Percentiles rank a stretch among this genome's conserved stretches.
phyloP scores from a whole-genome alignment of 2,113 vertebrate genomes.

The Carettochelys insculpta region DNA sequence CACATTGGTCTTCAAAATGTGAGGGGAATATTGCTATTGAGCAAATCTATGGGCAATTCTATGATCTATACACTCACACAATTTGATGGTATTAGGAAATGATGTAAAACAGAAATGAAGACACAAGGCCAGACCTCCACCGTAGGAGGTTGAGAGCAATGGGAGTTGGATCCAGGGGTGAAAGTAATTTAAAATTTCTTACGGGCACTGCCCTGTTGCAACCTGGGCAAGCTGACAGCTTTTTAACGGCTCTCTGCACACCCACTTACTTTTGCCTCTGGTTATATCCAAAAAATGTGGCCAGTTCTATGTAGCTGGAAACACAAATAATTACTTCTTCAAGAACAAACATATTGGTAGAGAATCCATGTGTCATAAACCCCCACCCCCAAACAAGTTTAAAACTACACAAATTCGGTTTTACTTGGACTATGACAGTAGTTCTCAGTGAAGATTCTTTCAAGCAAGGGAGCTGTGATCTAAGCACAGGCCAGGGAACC shows the following conservation, averaged over 20 bases:
- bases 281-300: not conserved
- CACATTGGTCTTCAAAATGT: not conserved
- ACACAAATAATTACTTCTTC: not conserved
- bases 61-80: not conserved
- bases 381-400: not conserved
- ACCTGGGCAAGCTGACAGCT: too few species aligned
- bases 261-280: too few species aligned
- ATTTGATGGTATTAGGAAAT: not conserved
- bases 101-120: constrained; percentile 13
- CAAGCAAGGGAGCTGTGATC: not conserved
- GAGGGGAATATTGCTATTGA: constrained; percentile 29
- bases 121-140: not conserved
- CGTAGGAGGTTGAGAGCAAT: not conserved
- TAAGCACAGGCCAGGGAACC: fast-evolving
- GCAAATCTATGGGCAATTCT: constrained; percentile 19
- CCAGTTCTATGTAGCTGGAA: not conserved
- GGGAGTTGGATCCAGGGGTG: not conserved
- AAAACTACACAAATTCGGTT: not conserved
- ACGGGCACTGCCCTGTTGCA: too few species aligned
- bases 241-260: too few species aligned
- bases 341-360: not conserved
- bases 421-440: not conserved
- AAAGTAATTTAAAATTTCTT: too few species aligned
- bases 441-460: not conserved
- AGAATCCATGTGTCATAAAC: not conserved